These are phyloP conservation scores for Balaeniceps rex DNA, from an alignment of 2,113 vertebrate genomes.

Conservation along the genomic window DNA sequence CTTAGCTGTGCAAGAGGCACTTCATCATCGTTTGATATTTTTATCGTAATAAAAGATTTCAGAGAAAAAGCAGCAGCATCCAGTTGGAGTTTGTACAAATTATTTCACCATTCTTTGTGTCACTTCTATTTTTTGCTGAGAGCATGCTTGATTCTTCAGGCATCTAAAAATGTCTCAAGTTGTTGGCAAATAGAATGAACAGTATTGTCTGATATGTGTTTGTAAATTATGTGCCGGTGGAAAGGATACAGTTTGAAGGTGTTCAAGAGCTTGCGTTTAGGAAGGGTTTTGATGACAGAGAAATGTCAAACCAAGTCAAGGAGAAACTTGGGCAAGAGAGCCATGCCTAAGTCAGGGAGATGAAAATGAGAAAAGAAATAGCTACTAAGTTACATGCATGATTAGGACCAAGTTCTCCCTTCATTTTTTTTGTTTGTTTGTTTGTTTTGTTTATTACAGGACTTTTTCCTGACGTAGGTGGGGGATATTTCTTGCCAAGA, in stretches of 20 bases:
- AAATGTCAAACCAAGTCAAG: neutral
- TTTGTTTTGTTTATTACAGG: conserved; percentile 72
- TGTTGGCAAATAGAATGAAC: neutral
- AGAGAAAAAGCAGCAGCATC: neutral
- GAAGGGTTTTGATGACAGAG: neutral
- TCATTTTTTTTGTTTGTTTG: neutral
- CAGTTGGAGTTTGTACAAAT: neutral
- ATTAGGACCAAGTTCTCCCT: neutral
- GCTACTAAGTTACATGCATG: neutral
- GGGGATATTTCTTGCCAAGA: conserved; percentile 93
- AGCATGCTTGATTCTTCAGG: neutral
- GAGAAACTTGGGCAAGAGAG: neutral
- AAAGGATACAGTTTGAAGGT: neutral
- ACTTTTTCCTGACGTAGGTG: conserved; percentile 94
- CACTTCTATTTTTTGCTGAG: neutral
- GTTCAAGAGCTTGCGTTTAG: neutral
- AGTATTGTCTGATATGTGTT: neutral
- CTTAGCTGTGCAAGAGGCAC: neutral
- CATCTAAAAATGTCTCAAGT: neutral
- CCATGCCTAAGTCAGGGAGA: neutral
- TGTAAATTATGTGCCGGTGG: neutral
- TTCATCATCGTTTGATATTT: neutral
- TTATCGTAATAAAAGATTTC: neutral
- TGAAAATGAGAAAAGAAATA: neutral
- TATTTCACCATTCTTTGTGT: neutral